Conservation (phyloP, 92 coral and sea anemone genomes). For the Palythoa grandiflora region DNA sequence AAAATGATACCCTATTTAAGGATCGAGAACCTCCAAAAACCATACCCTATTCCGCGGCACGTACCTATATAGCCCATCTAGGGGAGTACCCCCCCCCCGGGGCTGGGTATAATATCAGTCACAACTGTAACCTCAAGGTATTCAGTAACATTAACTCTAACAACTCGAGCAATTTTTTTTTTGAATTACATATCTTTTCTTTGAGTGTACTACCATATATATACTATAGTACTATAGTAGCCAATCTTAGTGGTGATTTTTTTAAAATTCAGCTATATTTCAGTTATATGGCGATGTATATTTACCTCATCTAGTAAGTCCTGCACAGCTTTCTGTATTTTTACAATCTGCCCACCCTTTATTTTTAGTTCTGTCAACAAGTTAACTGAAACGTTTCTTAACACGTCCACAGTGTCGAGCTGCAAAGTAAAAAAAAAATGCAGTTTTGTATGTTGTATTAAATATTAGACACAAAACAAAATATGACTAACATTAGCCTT, state of each 20-base stretch:
- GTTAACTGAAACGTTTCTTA: neutral
- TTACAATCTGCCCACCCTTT: conserved; percentile 31
- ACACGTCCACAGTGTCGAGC: conserved; percentile 18
- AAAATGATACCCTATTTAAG: too few relatives aligned
- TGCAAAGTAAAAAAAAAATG: conserved; percentile 6
- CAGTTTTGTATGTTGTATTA: conserved; percentile 5
- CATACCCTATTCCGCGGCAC: too few relatives aligned
- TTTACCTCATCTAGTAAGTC: conserved; percentile 32
- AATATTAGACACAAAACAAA: conserved; percentile 1
- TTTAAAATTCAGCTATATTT: conserved; percentile 10
- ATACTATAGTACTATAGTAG: too few relatives aligned
- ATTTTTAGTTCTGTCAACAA: conserved; percentile 23
- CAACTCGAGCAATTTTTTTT: neutral
- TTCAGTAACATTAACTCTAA: neutral
- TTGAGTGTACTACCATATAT: conserved; percentile 13
- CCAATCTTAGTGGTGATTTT: conserved; percentile 11
- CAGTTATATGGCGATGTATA: conserved; percentile 30
- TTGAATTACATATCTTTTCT: conserved; percentile 12
- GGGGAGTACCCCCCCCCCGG: too few relatives aligned
- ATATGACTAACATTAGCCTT: conserved; percentile 1
- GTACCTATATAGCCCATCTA: too few relatives aligned
- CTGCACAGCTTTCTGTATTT: conserved; percentile 28
- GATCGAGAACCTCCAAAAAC: too few relatives aligned
- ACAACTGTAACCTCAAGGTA: neutral
- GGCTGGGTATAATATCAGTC: conserved; percentile 13